phyloP scores from a whole-genome alignment of 2,888 invertebrate species.

The Ormyrus rosae region DNA sequence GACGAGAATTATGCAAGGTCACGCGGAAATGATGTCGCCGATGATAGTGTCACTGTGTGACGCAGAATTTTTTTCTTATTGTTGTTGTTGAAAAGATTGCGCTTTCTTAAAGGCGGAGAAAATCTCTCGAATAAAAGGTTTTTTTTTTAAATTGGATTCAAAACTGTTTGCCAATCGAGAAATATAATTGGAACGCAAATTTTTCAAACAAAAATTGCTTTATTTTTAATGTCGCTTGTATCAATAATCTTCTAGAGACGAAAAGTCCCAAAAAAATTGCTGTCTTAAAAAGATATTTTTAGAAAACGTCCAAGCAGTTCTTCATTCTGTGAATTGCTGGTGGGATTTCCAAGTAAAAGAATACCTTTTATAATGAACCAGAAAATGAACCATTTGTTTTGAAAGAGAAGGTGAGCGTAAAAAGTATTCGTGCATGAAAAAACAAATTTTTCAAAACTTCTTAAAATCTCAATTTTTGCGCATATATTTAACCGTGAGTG shows the following conservation, averaged over 20 bases:
- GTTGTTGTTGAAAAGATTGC: no score
- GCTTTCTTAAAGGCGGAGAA: no score
- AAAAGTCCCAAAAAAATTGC: background rate
- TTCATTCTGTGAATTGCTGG: no score
- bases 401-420: background rate
- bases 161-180: no score
- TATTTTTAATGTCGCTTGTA: background rate
- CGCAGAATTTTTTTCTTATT: no score
- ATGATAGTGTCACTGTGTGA: no score
- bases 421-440: background rate
- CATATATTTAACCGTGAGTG: background rate
- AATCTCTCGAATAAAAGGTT: no score
- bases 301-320: background rate
- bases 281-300: constrained; percentile 14
- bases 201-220: background rate
- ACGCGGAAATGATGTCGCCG: no score
- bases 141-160: no score
- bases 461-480: background rate
- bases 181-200: background rate
- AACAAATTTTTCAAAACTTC: background rate
- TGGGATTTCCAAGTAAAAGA: background rate
- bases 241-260: background rate
- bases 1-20: no score
- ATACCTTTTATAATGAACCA: constrained; percentile 3
- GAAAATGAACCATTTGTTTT: constrained; percentile 3